Evolutionary conservation across 2,797 vertebrate species (phyloP).

Genomic region (Tenualosa thibaudeaui): DNA sequence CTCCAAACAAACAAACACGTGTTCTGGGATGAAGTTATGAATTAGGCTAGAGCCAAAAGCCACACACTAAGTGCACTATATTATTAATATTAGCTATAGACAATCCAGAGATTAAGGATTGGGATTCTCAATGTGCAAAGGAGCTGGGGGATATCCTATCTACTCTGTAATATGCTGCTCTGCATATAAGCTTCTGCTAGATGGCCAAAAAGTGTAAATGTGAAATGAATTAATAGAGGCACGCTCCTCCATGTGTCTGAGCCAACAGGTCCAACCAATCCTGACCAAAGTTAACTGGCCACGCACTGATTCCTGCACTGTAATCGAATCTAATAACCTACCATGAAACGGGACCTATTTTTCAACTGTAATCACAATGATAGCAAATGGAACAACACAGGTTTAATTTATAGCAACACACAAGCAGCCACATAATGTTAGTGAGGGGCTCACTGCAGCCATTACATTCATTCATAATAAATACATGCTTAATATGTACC

Average conservation of each 20-base stretch:
- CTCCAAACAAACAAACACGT: slow-evolving; percentile 13
- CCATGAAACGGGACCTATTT: background rate
- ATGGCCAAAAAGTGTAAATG: background rate
- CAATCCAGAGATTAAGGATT: background rate
- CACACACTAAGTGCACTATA: background rate
- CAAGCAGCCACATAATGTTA: slow-evolving; percentile 10
- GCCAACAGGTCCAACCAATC: slow-evolving; percentile 12
- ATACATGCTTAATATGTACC: slow-evolving; percentile 36
- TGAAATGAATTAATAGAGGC: background rate
- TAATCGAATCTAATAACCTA: slow-evolving; percentile 24
- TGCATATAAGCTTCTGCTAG: background rate
- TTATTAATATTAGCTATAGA: background rate
- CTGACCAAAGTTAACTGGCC: background rate
- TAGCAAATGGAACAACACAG: slow-evolving; percentile 9
- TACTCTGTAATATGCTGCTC: background rate
- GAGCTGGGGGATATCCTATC: background rate
- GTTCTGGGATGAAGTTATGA: background rate
- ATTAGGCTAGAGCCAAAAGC: background rate
- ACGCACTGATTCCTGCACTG: background rate
- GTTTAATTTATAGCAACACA: slow-evolving; percentile 8
- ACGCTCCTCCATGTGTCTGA: background rate
- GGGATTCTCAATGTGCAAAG: background rate
- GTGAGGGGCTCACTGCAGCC: slow-evolving; percentile 14
- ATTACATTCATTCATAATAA: slow-evolving; percentile 39
- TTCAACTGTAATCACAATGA: slow-evolving; percentile 10